A percentile compares a stretch with the other conserved stretches of the same genome.
Conservation (phyloP, 2,113 vertebrate species). For the Scophthalmus maximus region DNA sequence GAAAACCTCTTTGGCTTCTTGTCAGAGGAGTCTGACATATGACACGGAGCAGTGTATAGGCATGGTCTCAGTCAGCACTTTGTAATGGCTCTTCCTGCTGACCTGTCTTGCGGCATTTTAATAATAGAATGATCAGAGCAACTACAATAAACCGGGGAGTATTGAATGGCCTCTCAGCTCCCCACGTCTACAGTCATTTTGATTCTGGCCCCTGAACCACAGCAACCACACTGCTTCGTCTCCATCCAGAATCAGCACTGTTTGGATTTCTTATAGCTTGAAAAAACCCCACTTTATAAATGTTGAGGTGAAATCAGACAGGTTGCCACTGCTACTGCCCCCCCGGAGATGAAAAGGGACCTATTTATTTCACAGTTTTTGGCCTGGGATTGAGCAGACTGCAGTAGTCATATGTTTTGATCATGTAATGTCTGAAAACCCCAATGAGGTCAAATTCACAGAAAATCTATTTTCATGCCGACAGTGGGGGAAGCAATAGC, state of each 20-base stretch:
- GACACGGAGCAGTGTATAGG: slow-evolving; percentile 51
- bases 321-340: slow-evolving; percentile 47
- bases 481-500: slow-evolving; percentile 25
- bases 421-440: slow-evolving; percentile 50
- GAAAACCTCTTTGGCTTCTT: slow-evolving; percentile 46
- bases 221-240: slow-evolving; percentile 65
- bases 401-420: slow-evolving; percentile 58
- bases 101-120: slow-evolving; percentile 66
- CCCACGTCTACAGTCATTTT: slow-evolving; percentile 60
- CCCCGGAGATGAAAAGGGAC: slow-evolving; percentile 49
- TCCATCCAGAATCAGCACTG: slow-evolving; percentile 44
- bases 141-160: slow-evolving; percentile 65
- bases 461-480: slow-evolving; percentile 66
- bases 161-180: slow-evolving; percentile 70
- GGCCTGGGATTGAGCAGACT: slow-evolving; percentile 24
- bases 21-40: slow-evolving; percentile 58
- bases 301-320: slow-evolving; percentile 67
- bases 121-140: slow-evolving; percentile 74
- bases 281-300: slow-evolving; percentile 48
- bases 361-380: slow-evolving; percentile 59
- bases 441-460: slow-evolving; percentile 48
- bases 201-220: slow-evolving; percentile 62
- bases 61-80: slow-evolving; percentile 68
- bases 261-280: slow-evolving; percentile 51
- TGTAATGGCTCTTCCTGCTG: slow-evolving; percentile 68